phyloP scores from a whole-genome alignment of 2,113 vertebrate species.

The Galbula dea region DNA sequence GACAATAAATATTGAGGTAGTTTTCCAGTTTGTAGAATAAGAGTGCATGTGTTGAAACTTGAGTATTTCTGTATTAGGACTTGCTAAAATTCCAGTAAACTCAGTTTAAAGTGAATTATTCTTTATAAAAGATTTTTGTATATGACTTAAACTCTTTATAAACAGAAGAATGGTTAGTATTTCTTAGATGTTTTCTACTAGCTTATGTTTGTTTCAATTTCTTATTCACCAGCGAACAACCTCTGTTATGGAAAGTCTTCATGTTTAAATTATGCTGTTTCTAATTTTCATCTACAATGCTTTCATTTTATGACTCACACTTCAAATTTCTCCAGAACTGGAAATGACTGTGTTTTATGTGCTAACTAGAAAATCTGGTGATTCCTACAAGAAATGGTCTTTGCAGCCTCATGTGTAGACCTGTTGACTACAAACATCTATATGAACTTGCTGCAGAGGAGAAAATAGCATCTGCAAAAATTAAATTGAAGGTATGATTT shows the following conservation, averaged over 20 bases:
- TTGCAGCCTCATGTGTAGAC: constrained; percentile 78
- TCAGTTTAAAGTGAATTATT: background rate
- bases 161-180: background rate
- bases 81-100: background rate
- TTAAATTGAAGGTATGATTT: constrained; percentile 82
- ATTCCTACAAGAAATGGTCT: constrained; percentile 73
- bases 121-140: background rate
- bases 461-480: constrained; percentile 74
- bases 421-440: constrained; percentile 80
- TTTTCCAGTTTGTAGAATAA: background rate
- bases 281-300: background rate
- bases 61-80: background rate
- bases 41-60: background rate
- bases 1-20: background rate
- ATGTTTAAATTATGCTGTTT: background rate
- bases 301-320: background rate
- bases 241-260: background rate
- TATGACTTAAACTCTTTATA: background rate
- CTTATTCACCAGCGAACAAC: background rate
- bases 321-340: constrained; percentile 2
- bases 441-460: constrained; percentile 77
- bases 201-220: background rate
- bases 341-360: constrained; percentile 43
- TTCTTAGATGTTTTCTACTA: background rate
- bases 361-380: constrained; percentile 73